phyloP scores from a whole-genome alignment of 2,113 vertebrate species.

The Pseudolaguvia tuberculata region DNA sequence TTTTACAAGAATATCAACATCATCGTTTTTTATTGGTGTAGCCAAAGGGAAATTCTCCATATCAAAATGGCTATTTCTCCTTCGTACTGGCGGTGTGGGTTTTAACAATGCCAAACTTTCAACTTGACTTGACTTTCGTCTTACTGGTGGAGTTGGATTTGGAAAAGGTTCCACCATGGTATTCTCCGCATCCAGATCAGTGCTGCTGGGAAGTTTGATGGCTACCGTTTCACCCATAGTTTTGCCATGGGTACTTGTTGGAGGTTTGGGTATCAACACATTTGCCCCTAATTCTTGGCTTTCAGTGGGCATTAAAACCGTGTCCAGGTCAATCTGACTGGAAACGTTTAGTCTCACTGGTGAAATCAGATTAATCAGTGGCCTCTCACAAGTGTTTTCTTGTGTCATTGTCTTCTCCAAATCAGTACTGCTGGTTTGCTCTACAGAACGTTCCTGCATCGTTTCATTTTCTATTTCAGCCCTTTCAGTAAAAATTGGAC shows the following conservation, averaged over 20 bases:
- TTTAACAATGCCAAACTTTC: neutral
- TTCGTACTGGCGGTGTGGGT: slow-evolving; percentile 17
- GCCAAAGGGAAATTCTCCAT: neutral
- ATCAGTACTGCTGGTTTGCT: slow-evolving; percentile 1
- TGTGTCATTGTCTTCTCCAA: neutral
- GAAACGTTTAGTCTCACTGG: slow-evolving; percentile 32
- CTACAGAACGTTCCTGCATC: neutral
- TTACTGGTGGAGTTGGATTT: slow-evolving; percentile 23
- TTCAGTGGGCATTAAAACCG: neutral
- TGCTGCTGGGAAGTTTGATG: neutral
- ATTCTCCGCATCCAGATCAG: neutral
- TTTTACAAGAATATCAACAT: neutral
- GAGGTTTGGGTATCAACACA: slow-evolving; percentile 25
- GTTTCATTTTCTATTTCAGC: neutral
- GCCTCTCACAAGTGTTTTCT: neutral
- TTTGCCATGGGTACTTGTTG: slow-evolving; percentile 31
- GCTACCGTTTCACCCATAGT: neutral
- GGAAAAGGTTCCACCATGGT: neutral
- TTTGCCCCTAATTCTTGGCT: neutral
- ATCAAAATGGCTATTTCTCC: slow-evolving; percentile 4
- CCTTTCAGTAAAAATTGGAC: too few relatives aligned
- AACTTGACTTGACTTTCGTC: neutral
- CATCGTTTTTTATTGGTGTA: neutral
- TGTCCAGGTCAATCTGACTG: slow-evolving; percentile 7
- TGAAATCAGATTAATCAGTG: slow-evolving; percentile 33